These are phyloP conservation scores for Laticauda laticaudata DNA, from an alignment of 2,113 vertebrate genomes.

Conservation along the genomic window DNA sequence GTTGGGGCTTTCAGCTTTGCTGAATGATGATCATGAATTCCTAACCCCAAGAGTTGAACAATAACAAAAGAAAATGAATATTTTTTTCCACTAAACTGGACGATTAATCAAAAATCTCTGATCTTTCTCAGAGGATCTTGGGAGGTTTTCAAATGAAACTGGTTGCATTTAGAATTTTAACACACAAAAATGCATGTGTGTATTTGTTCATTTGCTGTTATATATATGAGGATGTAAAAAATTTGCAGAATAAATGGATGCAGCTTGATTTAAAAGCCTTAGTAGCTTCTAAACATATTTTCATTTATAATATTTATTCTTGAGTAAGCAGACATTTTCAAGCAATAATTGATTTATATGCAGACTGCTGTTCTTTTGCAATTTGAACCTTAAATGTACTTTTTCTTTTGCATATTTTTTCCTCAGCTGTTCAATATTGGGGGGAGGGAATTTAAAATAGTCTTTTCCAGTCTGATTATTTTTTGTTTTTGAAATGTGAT, in stretches of 20 bases:
- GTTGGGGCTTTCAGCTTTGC: background rate
- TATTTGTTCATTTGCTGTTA: background rate
- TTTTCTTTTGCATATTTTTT: background rate
- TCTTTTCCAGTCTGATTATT: constrained; percentile 16
- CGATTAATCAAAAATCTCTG: background rate
- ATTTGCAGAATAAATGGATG: constrained; percentile 24
- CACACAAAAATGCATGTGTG: background rate
- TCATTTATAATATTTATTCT: constrained; percentile 35
- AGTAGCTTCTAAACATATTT: constrained; percentile 7
- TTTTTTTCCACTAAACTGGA: background rate
- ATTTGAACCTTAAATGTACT: constrained; percentile 22
- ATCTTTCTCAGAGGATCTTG: background rate
- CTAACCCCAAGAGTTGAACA: background rate
- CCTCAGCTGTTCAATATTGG: constrained; percentile 11
- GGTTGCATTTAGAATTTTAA: background rate
- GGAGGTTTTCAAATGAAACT: background rate
- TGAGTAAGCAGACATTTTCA: constrained; percentile 30
- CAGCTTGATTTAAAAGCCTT: background rate
- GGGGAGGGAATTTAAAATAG: background rate
- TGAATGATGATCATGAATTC: background rate
- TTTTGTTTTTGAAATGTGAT: constrained; percentile 33
- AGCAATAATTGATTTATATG: constrained; percentile 14
- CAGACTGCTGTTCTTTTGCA: constrained; percentile 38
- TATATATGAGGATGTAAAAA: constrained; percentile 22
- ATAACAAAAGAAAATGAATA: background rate